Base-by-base conservation (phyloP, 2,797 vertebrate species). In the Squalus acanthias region DNA sequence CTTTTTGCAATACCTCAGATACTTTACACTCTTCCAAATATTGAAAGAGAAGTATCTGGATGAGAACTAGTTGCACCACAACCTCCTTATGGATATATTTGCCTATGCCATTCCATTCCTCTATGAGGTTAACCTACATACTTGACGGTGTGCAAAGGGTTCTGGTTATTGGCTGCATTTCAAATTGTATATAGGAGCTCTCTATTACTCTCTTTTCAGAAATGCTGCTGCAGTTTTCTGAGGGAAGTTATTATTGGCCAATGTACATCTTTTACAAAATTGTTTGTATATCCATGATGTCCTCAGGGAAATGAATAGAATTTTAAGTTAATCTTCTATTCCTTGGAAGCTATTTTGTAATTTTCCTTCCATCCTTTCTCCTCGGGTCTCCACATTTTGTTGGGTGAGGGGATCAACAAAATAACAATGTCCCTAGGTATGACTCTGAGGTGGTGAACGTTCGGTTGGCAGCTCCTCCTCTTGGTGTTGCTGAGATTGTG, bases 121-220 rank as follows among this genome's bases (percentile, higher is more conserved):
- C 57, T 1, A n/a, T 91, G 26, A 91, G 88, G 88, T 91, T 91
- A 91, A 91, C 88, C 88, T 91, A n/a, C 57, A 91, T 91, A 65
- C 88, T 65, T 91, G 29, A 91, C 13, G 15, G 57, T 91, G 88
- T 91, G 57, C 57, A 65, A 63, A 91, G 29, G 57, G 57, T 65
- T 33, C 57, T n/a, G 57, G 88, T 91, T 50, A 17, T 33, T 91
- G 88, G 88, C 88, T 91, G 29, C 50, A n/a, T 65, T 33, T 91
- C 88, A 91, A 63, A n/a, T 91, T 13, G 29, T 60, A 33, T 63
- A 91, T 17, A 91, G 15, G 13, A 91, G 88, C 33, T 7, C 60
- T 63, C 57, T 91, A 33, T 63, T 63, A 2, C 12, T n/a, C 13
- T 7, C 57, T 7, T 63, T 65, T 60, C 6, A 63, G 88, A 53